These are phyloP conservation scores for Drosophila suzukii DNA, from an alignment of 1,140 invertebrate species.

Conservation along the genomic window DNA sequence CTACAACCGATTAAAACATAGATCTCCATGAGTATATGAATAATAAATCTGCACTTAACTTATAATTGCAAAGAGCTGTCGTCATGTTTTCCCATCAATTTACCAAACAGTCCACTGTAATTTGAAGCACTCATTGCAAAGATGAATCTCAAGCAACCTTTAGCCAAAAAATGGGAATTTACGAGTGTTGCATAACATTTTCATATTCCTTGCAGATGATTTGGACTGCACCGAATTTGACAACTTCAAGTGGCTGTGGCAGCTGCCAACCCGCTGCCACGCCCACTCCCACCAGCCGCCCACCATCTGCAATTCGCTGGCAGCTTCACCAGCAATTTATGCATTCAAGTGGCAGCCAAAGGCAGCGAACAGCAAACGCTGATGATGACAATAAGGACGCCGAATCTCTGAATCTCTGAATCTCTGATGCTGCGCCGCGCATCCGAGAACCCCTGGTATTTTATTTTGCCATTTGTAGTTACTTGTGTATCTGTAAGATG, in stretches of 20 bases:
- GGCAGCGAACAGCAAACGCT: slow-evolving; percentile 54
- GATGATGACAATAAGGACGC: slow-evolving; percentile 49
- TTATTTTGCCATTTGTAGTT: slow-evolving; percentile 57
- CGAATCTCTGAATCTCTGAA: slow-evolving; percentile 15
- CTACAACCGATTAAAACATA: no score
- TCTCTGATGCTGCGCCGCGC: slow-evolving; percentile 21
- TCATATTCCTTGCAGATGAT: slow-evolving; percentile 72
- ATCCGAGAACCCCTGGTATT: slow-evolving; percentile 43
- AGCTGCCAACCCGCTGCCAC: slow-evolving; percentile 37
- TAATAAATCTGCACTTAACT: background rate
- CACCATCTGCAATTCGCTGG: slow-evolving; percentile 55
- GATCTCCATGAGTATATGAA: background rate
- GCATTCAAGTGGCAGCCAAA: slow-evolving; percentile 76
- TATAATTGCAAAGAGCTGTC: no score
- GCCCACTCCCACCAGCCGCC: slow-evolving; percentile 21
- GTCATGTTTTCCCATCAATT: slow-evolving; percentile 7
- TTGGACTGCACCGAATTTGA: slow-evolving; percentile 73
- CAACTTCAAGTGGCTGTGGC: slow-evolving; percentile 74
- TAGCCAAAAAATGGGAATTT: slow-evolving; percentile 13
- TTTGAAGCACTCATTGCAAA: background rate
- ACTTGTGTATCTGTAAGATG: slow-evolving; percentile 65
- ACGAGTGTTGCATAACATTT: slow-evolving; percentile 51
- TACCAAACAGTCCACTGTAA: slow-evolving; percentile 15
- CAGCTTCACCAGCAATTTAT: slow-evolving; percentile 73
- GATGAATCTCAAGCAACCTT: slow-evolving; percentile 14